Percentiles rank a stretch among this genome's conserved stretches.
phyloP scores from a whole-genome alignment of 35 echinoderm and acorn worm genomes.

The Patiria miniata region DNA sequence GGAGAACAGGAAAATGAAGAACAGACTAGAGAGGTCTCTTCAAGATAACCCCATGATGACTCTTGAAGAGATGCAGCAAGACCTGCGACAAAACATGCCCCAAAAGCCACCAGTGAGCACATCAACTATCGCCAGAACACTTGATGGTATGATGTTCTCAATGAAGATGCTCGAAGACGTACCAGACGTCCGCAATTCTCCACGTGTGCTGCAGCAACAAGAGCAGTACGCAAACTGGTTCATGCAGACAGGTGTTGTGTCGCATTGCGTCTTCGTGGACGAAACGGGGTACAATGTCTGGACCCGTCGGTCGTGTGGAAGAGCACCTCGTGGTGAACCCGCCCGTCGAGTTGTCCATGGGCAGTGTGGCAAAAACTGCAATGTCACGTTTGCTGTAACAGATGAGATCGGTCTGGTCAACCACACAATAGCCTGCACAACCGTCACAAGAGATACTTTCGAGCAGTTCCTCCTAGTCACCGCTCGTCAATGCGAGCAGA shows the following conservation, averaged over 20 bases:
- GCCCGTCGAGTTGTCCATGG: conserved; percentile 17
- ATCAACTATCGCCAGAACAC: conserved; percentile 10
- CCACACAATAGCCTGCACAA: background rate
- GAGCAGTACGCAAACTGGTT: conserved; percentile 18
- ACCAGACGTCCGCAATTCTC: background rate
- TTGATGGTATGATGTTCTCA: no score
- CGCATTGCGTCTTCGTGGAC: background rate
- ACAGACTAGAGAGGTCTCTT: background rate
- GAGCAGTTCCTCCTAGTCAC: conserved; percentile 26
- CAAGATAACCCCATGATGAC: background rate
- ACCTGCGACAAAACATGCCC: background rate
- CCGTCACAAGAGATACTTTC: background rate
- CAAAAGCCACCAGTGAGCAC: conserved; percentile 5
- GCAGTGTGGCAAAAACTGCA: no score
- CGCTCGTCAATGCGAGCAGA: background rate
- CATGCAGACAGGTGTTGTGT: no score
- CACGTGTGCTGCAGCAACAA: background rate
- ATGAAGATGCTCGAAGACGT: conserved; percentile 28
- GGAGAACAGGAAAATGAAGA: conserved; percentile 13
- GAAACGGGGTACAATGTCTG: conserved; percentile 28
- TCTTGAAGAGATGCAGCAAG: background rate
- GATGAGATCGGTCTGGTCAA: background rate
- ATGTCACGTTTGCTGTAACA: background rate
- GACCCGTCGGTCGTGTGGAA: conserved; percentile 1
- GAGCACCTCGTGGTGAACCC: background rate